A percentile compares a stretch with the other conserved stretches of the same genome.
Evolutionary conservation across 2,113 vertebrate species (phyloP).

Genomic region (Gnathonemus echidnorhynchus): DNA sequence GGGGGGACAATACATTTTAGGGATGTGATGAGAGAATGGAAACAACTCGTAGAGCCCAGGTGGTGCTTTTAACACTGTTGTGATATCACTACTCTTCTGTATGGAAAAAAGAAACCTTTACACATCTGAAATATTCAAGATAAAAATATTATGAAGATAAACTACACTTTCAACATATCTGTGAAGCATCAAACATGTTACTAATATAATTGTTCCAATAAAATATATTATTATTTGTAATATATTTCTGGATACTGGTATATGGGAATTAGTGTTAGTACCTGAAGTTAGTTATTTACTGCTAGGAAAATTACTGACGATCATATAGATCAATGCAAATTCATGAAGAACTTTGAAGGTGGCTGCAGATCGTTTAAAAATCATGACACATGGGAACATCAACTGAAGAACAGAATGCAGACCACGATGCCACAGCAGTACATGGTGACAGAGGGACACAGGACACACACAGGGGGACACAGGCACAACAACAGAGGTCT

Average conservation of each 20-base stretch:
- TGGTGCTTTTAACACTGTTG: neutral
- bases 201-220: neutral
- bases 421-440: conserved; percentile 18
- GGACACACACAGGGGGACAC: conserved; percentile 20
- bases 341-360: neutral
- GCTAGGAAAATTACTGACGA: neutral
- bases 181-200: neutral
- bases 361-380: conserved; percentile 41
- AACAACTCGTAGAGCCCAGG: neutral
- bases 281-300: conserved; percentile 1
- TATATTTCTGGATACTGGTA: neutral
- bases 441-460: conserved; percentile 23
- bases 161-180: neutral
- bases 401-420: conserved; percentile 35
- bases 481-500: neutral
- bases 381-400: conserved; percentile 41
- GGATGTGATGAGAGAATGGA: conserved; percentile 16
- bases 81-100: neutral
- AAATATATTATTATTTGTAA: neutral
- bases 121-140: neutral
- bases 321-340: neutral
- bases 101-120: neutral
- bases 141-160: neutral
- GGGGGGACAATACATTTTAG: conserved; percentile 45
- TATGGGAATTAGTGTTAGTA: neutral